Evolutionary conservation across 2,888 invertebrate genomes (phyloP), one percentile per base, ranked within the genome.

Genomic region (Ophonus ardosiacus): DNA sequence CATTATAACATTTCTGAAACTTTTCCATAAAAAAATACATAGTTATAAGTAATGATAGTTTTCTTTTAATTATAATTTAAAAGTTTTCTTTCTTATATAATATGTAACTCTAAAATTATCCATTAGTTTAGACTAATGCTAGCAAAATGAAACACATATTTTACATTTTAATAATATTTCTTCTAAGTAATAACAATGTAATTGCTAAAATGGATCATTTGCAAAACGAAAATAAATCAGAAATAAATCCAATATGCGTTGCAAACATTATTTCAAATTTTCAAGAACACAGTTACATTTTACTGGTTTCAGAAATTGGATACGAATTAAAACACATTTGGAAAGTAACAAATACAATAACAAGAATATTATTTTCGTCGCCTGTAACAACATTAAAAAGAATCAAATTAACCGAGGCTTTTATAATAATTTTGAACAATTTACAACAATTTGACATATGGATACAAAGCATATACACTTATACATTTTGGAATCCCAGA

Each of bases 401-500:
- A 38, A 38, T 68, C 3, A 40, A 38, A 15, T 40, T 38, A 38
- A 38, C 68, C n/a, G 31, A 68, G 38, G 1, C n/a, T 13, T 68
- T 68, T 68, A 38, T 40, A n/a, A 38, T 68, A 68, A 15, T 68
- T 68, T 10, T 68, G n/a, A 68, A 38, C 8, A 68, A n/a, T 1
- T 7, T 68, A 68, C 38, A 68, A 38, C 31, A 68, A 13, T 68
- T 68, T 31, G 31, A 68, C 24, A 31, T 7, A 2, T 68, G 68
- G 68, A n/a, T 68, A n/a, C 1, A 15, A 7, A n/a, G 0, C 10
- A 24, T 68, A 31, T 31, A 10, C 6, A n/a, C 68, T 13, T 68
- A 68, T 38, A 68, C 38, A 76, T 76, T 56, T 13, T 76, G 76
- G 76, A 76, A 76, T 18, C 51, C 76, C 40, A 43, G 76, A 76